Evolutionary conservation across 2,113 vertebrate species (phyloP).

Genomic region (Sinocyclocheilus grahami): DNA sequence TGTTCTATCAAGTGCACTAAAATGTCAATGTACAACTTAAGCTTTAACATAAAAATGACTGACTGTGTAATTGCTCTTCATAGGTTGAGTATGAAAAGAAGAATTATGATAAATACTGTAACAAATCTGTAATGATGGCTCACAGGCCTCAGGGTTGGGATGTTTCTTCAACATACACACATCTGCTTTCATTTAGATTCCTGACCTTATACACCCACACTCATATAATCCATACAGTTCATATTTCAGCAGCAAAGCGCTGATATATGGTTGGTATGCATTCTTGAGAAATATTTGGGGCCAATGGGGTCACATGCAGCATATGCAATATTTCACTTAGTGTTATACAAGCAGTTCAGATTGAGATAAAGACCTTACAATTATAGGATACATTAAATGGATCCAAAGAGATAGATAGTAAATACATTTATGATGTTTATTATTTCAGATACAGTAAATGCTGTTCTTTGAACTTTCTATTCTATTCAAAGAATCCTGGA

Average conservation of each 20-base stretch:
- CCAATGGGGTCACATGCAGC: neutral
- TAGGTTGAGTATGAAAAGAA: neutral
- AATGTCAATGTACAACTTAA: neutral
- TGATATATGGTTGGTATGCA: neutral
- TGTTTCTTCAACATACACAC: neutral
- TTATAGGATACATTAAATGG: neutral
- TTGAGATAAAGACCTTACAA: neutral
- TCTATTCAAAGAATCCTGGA: too few species aligned
- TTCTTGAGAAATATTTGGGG: neutral
- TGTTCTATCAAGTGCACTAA: neutral
- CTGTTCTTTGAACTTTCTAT: too few species aligned
- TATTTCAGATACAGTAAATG: neutral
- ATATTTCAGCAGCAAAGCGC: neutral
- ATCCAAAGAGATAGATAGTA: neutral
- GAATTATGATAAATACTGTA: neutral
- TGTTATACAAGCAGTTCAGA: neutral
- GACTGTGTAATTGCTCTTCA: slow-evolving; percentile 4
- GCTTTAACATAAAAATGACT: neutral
- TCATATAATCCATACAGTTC: neutral
- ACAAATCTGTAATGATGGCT: neutral
- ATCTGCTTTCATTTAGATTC: neutral
- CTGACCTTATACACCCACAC: neutral
- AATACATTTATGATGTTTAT: neutral
- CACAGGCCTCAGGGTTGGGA: slow-evolving; percentile 18
- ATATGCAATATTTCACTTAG: neutral